These are phyloP conservation scores for Danio tinwini DNA, from an alignment of 2,797 vertebrate genomes.

Conservation along the genomic window DNA sequence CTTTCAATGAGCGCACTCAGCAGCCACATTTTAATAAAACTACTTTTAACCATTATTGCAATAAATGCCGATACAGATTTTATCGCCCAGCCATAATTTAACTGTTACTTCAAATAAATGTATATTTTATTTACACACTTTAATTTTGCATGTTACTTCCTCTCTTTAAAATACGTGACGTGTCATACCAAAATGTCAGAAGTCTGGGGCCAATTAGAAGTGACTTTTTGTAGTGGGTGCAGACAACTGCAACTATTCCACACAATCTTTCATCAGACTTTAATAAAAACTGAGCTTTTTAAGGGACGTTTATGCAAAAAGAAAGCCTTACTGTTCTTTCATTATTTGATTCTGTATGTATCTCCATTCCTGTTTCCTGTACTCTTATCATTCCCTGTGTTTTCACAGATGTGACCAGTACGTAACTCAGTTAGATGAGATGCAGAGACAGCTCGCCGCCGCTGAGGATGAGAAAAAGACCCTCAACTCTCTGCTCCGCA, in stretches of 20 bases:
- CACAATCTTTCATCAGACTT: slow-evolving; percentile 15
- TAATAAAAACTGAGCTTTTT: slow-evolving; percentile 25
- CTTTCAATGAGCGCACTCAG: no score
- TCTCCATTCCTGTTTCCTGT: slow-evolving; percentile 17
- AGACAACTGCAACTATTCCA: background rate
- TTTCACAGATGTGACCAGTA: slow-evolving; percentile 87
- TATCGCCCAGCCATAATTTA: no score
- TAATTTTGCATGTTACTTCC: background rate
- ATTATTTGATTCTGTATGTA: background rate
- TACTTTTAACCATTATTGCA: no score
- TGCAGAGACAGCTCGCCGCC: slow-evolving; percentile 85
- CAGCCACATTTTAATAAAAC: no score
- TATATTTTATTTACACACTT: background rate
- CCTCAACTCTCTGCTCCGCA: slow-evolving; percentile 84
- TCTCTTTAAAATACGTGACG: background rate
- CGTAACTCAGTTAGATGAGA: slow-evolving; percentile 86
- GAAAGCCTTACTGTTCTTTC: slow-evolving; percentile 8
- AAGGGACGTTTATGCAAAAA: slow-evolving; percentile 12
- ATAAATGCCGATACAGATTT: no score
- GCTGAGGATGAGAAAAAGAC: slow-evolving; percentile 90
- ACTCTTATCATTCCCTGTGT: background rate
- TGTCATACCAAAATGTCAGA: background rate
- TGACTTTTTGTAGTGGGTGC: no score
- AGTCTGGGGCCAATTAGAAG: no score
- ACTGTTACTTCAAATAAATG: background rate